Base-by-base conservation (phyloP, 2,797 vertebrate genomes). In the Antrozous pallidus region DNA sequence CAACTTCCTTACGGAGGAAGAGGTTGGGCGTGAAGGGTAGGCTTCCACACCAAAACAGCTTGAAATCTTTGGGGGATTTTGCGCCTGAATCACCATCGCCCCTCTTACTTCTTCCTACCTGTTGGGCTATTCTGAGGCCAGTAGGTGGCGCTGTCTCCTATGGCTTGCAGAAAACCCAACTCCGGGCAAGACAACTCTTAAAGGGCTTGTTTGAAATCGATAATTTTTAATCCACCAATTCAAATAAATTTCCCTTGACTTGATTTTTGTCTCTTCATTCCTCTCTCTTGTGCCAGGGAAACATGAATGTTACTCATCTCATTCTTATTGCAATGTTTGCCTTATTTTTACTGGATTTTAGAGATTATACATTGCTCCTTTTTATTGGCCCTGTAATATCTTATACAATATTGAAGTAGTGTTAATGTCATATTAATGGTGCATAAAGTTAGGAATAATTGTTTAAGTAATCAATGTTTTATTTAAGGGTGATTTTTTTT, bases 121-220 rank as follows among this genome's bases (percentile, higher is more conserved):
- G 0, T 26, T 28, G 38, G 54, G 80, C 36, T 77, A 61, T 8
- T n/a, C 24, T 0, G 0, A 0, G 20, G 61, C 83, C 95, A 78
- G 85, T 69, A 97, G 96, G 63, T 96, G 97, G 94, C 73, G 17
- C 49, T 89, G 92, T 96, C 54, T 75, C 85, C 93, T 16, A 28
- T 0, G 24, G 24, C 10, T 93, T 91, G 49, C n/a, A 8, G 82
- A 45, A 86, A 51, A 51, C 9, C 13, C 14, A 7, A n/a, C 61
- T 49, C 67, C 2, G 0, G 0, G 11, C 1, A 26, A 40, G 11
- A 13, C 9, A 0, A 8, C 7, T 36, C 61, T 84, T 56, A 24
- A 54, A 65, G 65, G 56, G 10, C 6, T 73, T 51, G 14, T 38
- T 92, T 71, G n/a, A 74, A 77, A n/a, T 45, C 0, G 0, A 61